These are phyloP conservation scores for Drosophila parvula DNA, from an alignment of 1,140 invertebrate genomes.

Conservation along the genomic window DNA sequence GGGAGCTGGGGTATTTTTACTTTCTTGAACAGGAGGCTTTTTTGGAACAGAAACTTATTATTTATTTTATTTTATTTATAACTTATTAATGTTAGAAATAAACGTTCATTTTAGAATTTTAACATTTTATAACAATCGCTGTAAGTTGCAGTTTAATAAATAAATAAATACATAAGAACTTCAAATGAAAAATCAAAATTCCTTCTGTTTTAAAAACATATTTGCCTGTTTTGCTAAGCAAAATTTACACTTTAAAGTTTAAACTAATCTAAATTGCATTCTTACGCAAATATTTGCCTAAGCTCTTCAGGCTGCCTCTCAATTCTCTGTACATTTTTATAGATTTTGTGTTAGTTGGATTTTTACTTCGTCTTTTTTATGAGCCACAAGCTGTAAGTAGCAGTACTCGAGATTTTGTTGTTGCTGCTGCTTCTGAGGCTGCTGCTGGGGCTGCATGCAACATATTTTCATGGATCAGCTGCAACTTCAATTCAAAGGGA, in stretches of 20 bases:
- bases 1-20: no score
- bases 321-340: conserved; percentile 55
- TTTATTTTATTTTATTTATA: background rate
- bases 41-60: background rate
- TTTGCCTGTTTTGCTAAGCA: background rate
- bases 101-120: background rate
- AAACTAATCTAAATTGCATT: conserved; percentile 51
- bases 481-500: conserved; percentile 74
- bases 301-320: conserved; percentile 27
- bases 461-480: conserved; percentile 83
- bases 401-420: conserved; percentile 59
- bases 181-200: background rate
- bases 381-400: conserved; percentile 68
- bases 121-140: no score
- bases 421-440: conserved; percentile 32
- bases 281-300: conserved; percentile 36
- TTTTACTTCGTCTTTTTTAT: conserved; percentile 38
- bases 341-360: conserved; percentile 53
- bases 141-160: background rate
- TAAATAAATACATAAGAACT: background rate
- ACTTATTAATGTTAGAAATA: no score
- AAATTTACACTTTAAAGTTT: conserved; percentile 32
- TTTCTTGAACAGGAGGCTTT: background rate
- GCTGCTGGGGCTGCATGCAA: conserved; percentile 55
- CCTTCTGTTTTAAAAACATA: background rate